Base-by-base conservation (phyloP, 2,113 vertebrate species). In the Serilophus lunatus region DNA sequence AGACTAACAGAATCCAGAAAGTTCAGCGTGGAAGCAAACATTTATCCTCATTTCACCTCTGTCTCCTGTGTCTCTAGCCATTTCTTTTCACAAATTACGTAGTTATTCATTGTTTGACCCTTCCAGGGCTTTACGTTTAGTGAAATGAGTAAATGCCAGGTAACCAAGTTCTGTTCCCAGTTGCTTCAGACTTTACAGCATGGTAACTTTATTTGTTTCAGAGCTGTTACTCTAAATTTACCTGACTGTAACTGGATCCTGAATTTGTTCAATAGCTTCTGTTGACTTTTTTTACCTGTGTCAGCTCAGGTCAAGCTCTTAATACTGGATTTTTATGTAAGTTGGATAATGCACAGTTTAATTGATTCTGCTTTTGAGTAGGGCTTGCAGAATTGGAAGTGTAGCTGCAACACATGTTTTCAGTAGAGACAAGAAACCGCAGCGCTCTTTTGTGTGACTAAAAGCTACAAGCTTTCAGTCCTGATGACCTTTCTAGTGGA, bases 41-140 rank as follows among this genome's bases (percentile, higher is more conserved):
- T 93, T 93, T 97, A 86, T 96, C 96, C 94, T 97, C 85, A 87
- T 95, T 92, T 96, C 54, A 96, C 96, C 88, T 88, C 45, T 53
- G 38, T 83, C 38, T 72, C 60, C 40, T 86, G 31, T 7, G 35
- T 79, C 86, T 94, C 75, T 91, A 95, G 82, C 38, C 26, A 84
- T 61, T 68, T 64, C 50, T 71, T 64, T 64, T 92, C 28, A 70
- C 70, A 92, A 78, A 90, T 82, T 84, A 74, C 23, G 71, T 79
- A 70, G 91, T 91, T 93, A 92, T 23, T 96, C 49, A 87, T 92
- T 90, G 54, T 74, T 93, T 82, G 88, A 86, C 69, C 68, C 90
- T 95, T 96, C 76, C 66, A 93, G 75, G 84, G 26, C 80, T 57
- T 70, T 56, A 94, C n/a, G 49, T 93, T 97, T 91, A 91, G 75